Base-by-base conservation (phyloP, 37 sponge, comb jelly and placozoan genomes). In the Aphrocallistes beatrix region DNA sequence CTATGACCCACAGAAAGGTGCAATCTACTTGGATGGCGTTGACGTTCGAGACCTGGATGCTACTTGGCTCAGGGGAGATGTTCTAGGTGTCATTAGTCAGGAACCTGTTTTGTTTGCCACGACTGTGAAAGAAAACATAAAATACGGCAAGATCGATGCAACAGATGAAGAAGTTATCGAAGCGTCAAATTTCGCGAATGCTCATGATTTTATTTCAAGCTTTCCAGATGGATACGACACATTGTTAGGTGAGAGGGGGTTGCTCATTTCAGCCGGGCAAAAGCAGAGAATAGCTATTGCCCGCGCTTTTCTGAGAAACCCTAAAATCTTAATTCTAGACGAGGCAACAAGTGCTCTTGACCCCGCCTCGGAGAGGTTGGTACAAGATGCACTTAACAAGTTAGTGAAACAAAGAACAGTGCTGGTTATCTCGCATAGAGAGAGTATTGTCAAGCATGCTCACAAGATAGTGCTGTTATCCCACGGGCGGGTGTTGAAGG, bases 311-410 rank as follows among this genome's bases (percentile, higher is more conserved):
- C 89, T 95, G 37, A 90, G 92, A 34, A 82, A 95, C 86, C 96
- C 96, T 38, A 93, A 93, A 81, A 89, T 95, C 28, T 88, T 95
- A 37, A 87, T 95, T 37, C 88, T 95, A 86, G 96, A 95, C 82
- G 96, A 95, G 85, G 96, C 96, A 85, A 95, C 96, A 19, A 90
- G 91, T 48, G 96, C 96, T 37, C 90, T 95, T 60, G 96, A 95
- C 88, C 93, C 87, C 21, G 87, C 91, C 88, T 91, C 93, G 82
- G 96, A 95, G 85, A 88, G 88, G 51, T 38, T 92, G 1, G 96
- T 96, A 28, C 96, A 96, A 50, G 87, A 88, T 28, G 96, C 96
- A 23, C 91, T 96, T 38, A 94, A 96, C 85, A 94, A 87, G 75
- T 30, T 60, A 6, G 42, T 82, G 21, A 6, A 37, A 23, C 13